Evolutionary conservation across 2,113 vertebrate species (phyloP), one percentile per base, ranked within the genome.

Genomic region (Limanda limanda): DNA sequence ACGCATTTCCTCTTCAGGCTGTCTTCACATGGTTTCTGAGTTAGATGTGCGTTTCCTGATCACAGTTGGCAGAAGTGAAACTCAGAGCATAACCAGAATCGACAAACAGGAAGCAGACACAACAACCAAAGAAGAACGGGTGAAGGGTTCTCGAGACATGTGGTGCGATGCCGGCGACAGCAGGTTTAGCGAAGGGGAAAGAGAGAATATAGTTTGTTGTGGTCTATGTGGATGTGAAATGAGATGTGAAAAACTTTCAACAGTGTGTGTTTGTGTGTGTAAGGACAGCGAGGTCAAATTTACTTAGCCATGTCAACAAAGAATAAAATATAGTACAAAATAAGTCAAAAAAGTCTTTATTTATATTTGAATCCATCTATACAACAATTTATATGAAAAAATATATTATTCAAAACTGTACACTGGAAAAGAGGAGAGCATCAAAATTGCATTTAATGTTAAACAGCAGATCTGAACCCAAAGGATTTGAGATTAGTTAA

Each of bases 1-100:
- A 89, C 74, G 69, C 84, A 89, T 75, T 90, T 94, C 92, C 91
- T 74, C 40, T 79, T 74, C 70, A 57, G 54, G 11, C 68, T 51
- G 57, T 62, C 71, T 55, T 68, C 68, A 57, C 54, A 3, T 31
- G 42, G n/a, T 52, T 54, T 74, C 76, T 60, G 68, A 74, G 31
- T 7, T 31, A 31, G 31, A 31, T 31, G 31, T 31, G 31, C 78
- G 59, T 90, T 93, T 94, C 89, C 93, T 89, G 91, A 78, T 75
- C 74, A 45, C 54, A 47, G 23, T 61, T 8, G 45, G 73, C 71
- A 91, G 88, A 90, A 90, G 78, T 70, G 66, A 88, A 88, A 90
- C 84, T 72, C 83, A 72, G 62, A 85, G 68, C 66, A 5, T 40
- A 67, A 89, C 81, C 67, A 77, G 69, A 66, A n/a, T 62, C 84